Conservation (phyloP, 2,113 vertebrate genomes). For the Rhagologus leucostigma region DNA sequence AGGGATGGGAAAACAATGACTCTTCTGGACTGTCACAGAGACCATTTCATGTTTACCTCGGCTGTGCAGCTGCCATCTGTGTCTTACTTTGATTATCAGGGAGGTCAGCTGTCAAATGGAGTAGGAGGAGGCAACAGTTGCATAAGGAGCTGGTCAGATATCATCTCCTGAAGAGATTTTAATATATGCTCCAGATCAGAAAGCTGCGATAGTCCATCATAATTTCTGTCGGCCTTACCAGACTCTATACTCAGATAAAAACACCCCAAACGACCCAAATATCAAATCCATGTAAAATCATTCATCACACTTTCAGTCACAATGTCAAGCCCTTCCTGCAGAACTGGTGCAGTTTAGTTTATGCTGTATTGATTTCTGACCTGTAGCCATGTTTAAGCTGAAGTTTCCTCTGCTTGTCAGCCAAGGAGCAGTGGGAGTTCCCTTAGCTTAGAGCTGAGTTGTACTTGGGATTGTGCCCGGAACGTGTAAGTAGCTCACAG, state of each 20-base stretch:
- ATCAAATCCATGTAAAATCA: background rate
- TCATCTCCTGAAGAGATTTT: background rate
- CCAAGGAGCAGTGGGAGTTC: background rate
- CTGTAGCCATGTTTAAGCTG: background rate
- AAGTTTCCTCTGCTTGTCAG: background rate
- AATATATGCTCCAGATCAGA: background rate
- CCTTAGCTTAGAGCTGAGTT: background rate
- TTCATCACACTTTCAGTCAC: background rate
- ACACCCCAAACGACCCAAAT: background rate
- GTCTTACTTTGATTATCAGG: background rate
- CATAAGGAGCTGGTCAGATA: background rate
- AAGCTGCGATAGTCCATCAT: background rate
- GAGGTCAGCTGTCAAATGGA: background rate
- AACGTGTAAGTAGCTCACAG: rapidly evolving
- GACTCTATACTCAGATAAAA: background rate
- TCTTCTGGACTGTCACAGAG: background rate
- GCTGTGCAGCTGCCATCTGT: background rate
- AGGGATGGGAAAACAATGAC: background rate
- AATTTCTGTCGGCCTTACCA: background rate
- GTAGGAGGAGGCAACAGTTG: background rate
- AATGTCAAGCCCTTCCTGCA: background rate
- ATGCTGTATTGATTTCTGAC: background rate
- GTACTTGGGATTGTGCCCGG: background rate
- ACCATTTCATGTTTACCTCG: background rate
- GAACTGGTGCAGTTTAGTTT: background rate